Evolutionary conservation across 2,888 invertebrate species (phyloP), one percentile per base, ranked within the genome.

Genomic region (Crossocerus cetratus): DNA sequence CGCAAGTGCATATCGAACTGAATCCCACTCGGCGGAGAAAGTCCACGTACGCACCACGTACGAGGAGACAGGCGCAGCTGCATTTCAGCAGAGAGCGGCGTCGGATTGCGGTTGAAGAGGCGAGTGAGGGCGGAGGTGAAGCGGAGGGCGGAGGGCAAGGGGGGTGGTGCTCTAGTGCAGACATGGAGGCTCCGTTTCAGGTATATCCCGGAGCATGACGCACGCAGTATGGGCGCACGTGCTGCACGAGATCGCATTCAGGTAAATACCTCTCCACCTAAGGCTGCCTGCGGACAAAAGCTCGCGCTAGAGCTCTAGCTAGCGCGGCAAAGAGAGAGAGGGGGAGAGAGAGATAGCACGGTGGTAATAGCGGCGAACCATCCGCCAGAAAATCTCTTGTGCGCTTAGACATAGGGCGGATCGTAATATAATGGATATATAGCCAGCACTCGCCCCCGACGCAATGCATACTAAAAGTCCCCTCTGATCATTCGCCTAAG

Each of bases 301-400:
- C 77, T 74, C 68, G 70, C 21, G 73, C 72, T 75, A 63, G 73
- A 65, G 76, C 11, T 32, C 32, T 11, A 4, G 32, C 32, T 3
- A 75, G 66, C 57, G 76, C 66, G 16, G 3, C 13, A 62, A 61
- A 61, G 64, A 72, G 62, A 45, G 13, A 45, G 45, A 45, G 45
- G 14, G 32, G 72, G 76, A 71, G 70, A 54, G 65, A 62, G 67
- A 57, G 72, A 72, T 74, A 76, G 81, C 74, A 53, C 63, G 73
- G 72, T 61, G 76, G 81, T 83, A 85, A 86, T 86, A 82, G 83
- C 74, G 71, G 75, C 71, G 84, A 85, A 80, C 81, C 84, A 86
- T 84, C 84, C 83, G 82, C 77, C 77, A 76, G 86, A 86, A 87
- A 87, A 87, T 87, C 85, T 82, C 83, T 86, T 86, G 78, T 82